Evolutionary conservation across 2,113 vertebrate genomes (phyloP), one percentile per base, ranked within the genome.

Genomic region (Sebastes fasciatus): DNA sequence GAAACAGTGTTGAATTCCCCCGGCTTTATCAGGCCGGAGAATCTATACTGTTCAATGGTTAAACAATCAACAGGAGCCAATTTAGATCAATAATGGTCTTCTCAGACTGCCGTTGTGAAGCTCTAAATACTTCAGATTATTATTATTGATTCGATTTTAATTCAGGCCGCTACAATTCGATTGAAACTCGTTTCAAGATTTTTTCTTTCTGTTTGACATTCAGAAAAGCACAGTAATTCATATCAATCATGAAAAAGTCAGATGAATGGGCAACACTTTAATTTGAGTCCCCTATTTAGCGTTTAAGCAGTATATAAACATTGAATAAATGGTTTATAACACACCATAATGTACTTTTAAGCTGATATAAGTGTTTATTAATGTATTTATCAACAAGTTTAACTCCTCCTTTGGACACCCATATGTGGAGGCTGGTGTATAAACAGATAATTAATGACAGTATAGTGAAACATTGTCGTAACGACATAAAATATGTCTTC

Each of bases 131-230:
- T 13, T 26, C 19, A 17, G 14, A 16, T 6, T 23, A 52, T 34
- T 34, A 11, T 21, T 23, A 57, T 64, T 73, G 42, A 74, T 17
- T 60, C 10, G 4, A 51, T 19, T 19, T 66, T 42, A 5, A 77
- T 58, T 60, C 13, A 14, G 6, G n/a, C 46, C 67, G n/a, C 5
- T 6, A 16, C 4, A 40, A 57, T 57, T 77, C 0, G 1, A 17
- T 63, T 54, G 3, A 23, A 58, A 43, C 45, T 17, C 63, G 10
- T 42, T 55, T 71, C 1, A 16, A 66, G 10, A 49, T 4, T 11
- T n/a, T n/a, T 43, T 43, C 3, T 52, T 63, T 23, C 1, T 40
- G 12, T 69, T 83, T 82, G 26, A 65, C 40, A 57, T 55, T 55
- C 12, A 62, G 12, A 52, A 14, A 26, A 17, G 12, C 45, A 11